Evolutionary conservation across 2,888 invertebrate species (phyloP).

Genomic region (Nowickia ferox): DNA sequence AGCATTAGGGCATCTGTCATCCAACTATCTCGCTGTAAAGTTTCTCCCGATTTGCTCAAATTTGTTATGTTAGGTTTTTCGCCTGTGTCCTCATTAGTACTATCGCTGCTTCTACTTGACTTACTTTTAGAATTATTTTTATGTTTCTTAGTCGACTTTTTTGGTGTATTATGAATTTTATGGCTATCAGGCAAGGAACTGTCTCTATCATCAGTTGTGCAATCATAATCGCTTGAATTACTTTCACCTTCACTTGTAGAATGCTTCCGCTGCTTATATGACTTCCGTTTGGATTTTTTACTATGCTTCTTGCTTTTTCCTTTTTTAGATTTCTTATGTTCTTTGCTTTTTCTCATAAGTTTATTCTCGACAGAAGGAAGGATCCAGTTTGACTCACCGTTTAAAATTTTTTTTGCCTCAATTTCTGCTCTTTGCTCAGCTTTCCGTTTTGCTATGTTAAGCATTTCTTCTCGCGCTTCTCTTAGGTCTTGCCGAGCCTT

Average conservation of each 20-base stretch:
- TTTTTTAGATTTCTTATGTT: conserved; percentile 80
- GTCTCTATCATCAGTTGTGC: conserved; percentile 65
- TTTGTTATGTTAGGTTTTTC: conserved; percentile 85
- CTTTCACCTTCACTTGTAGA: conserved; percentile 48
- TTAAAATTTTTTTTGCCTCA: conserved; percentile 75
- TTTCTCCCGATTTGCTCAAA: conserved; percentile 77
- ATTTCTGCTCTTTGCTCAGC: conserved; percentile 76
- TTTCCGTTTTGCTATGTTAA: conserved; percentile 77
- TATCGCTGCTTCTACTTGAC: conserved; percentile 1
- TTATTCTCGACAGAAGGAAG: conserved; percentile 77
- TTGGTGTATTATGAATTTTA: conserved; percentile 55
- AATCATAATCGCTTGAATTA: conserved; percentile 25
- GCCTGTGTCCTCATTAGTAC: conserved; percentile 8
- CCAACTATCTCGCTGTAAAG: conserved; percentile 88
- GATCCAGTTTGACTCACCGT: conserved; percentile 80
- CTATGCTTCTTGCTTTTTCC: conserved; percentile 75
- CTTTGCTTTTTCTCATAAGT: conserved; percentile 75
- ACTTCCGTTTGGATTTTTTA: conserved; percentile 71
- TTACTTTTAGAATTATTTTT: conserved; percentile 25
- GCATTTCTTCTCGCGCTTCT: conserved; percentile 77
- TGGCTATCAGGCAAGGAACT: conserved; percentile 50
- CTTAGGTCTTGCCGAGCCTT: conserved; percentile 78
- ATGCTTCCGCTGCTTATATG: conserved; percentile 62
- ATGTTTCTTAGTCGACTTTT: conserved; percentile 59
- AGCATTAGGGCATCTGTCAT: conserved; percentile 86